Percentiles rank a stretch among this genome's conserved stretches.
phyloP scores from a whole-genome alignment of 2,888 invertebrate species.

The Galerucella pusilla region DNA sequence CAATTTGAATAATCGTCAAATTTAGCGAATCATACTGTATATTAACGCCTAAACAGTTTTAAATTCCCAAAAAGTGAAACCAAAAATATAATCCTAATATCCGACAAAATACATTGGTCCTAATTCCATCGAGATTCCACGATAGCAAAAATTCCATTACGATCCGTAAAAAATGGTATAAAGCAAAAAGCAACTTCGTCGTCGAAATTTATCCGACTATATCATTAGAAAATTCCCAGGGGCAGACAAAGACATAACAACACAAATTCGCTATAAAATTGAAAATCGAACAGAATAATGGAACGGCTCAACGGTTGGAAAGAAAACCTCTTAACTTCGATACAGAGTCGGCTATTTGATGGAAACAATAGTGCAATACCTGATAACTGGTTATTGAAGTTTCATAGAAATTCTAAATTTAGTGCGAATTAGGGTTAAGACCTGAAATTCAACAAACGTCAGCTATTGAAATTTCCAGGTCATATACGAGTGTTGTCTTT shows the following conservation, averaged over 20 bases:
- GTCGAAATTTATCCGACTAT: constrained; percentile 19
- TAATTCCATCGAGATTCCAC: not conserved
- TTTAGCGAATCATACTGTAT: too few relatives aligned
- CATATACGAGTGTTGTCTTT: too few relatives aligned
- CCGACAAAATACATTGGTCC: not conserved
- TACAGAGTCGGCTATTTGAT: not conserved
- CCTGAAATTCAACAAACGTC: too few relatives aligned
- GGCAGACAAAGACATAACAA: constrained; percentile 10
- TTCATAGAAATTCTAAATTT: not conserved
- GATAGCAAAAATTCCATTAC: not conserved
- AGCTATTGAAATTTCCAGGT: too few relatives aligned
- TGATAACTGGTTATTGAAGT: not conserved
- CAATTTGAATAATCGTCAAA: too few relatives aligned
- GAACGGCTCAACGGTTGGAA: not conserved
- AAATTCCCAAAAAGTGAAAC: not conserved
- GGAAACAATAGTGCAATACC: not conserved
- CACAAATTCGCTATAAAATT: constrained; percentile 11
- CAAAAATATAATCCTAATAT: not conserved
- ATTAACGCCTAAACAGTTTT: too few relatives aligned
- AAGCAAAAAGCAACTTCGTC: not conserved
- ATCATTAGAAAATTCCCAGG: constrained; percentile 11
- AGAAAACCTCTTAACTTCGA: not conserved
- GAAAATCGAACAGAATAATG: constrained; percentile 14
- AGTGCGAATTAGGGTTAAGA: not conserved
- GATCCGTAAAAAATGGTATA: not conserved